A percentile compares a stretch with the other conserved stretches of the same genome.
These are phyloP conservation scores for Eulemur rufifrons DNA, from an alignment of 2,113 vertebrate species.

Conservation along the genomic window DNA sequence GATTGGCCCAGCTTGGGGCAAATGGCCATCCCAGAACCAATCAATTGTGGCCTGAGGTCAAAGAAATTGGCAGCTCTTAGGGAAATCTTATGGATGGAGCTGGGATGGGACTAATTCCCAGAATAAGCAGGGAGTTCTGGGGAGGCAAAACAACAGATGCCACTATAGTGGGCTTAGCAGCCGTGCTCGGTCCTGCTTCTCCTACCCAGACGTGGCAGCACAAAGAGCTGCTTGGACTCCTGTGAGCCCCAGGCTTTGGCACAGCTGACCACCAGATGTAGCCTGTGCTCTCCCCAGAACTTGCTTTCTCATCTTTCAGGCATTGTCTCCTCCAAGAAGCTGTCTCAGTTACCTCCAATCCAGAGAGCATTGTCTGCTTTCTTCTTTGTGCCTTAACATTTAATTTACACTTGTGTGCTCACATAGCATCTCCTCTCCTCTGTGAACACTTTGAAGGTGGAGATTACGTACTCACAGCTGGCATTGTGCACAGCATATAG, in stretches of 20 bases:
- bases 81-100: not conserved
- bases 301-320: not conserved
- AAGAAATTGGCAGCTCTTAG: not conserved
- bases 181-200: not conserved
- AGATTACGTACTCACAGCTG: not conserved
- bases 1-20: not conserved
- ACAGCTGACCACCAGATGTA: too few relatives aligned
- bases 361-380: not conserved
- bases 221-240: not conserved
- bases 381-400: not conserved
- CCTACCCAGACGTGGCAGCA: not conserved
- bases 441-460: not conserved
- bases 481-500: not conserved
- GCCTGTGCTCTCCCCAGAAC: not conserved
- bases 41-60: not conserved
- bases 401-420: not conserved
- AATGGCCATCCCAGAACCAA: not conserved
- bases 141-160: not conserved
- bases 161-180: too few relatives aligned
- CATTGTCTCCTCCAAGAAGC: not conserved
- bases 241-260: not conserved
- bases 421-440: not conserved
- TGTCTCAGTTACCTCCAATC: not conserved
- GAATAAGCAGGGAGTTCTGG: not conserved
- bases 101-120: not conserved